These are phyloP conservation scores for Volucella zonaria DNA, from an alignment of 2,888 invertebrate genomes.

Conservation along the genomic window DNA sequence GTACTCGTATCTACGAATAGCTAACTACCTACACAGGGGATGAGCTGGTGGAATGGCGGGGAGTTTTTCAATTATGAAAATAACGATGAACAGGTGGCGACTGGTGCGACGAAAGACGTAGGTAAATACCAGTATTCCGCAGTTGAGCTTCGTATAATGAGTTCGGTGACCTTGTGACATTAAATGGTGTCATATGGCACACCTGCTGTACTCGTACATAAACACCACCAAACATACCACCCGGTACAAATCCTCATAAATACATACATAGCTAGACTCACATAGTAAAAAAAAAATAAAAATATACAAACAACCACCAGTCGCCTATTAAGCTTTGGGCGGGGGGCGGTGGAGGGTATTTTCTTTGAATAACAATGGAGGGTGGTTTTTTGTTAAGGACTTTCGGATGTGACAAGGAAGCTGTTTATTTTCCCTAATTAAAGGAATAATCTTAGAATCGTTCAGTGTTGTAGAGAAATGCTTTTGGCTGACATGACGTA, in stretches of 20 bases:
- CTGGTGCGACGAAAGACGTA: constrained; percentile 27
- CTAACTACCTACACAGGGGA: constrained; percentile 2
- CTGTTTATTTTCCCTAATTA: constrained; percentile 72
- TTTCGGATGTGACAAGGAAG: constrained; percentile 63
- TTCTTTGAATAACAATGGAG: constrained; percentile 54
- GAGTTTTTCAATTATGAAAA: constrained; percentile 69
- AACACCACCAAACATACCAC: not conserved
- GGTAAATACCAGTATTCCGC: constrained; percentile 13
- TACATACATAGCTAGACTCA: not conserved
- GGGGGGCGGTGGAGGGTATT: constrained; percentile 34
- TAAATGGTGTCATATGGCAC: constrained; percentile 59
- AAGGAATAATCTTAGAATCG: constrained; percentile 66
- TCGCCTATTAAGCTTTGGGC: not conserved
- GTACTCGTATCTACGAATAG: too few species aligned
- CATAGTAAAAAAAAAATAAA: constrained; percentile 27
- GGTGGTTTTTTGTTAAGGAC: constrained; percentile 55
- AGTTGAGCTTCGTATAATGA: constrained; percentile 56
- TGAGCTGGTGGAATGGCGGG: not conserved
- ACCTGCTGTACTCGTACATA: constrained; percentile 40
- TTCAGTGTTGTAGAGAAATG: not conserved
- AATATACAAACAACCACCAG: too few species aligned
- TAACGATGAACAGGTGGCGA: constrained; percentile 64
- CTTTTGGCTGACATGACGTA: not conserved
- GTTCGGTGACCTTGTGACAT: constrained; percentile 66
- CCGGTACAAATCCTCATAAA: not conserved